These are phyloP conservation scores for Carterocephalus palaemon DNA, from an alignment of 2,888 invertebrate genomes.

Conservation along the genomic window DNA sequence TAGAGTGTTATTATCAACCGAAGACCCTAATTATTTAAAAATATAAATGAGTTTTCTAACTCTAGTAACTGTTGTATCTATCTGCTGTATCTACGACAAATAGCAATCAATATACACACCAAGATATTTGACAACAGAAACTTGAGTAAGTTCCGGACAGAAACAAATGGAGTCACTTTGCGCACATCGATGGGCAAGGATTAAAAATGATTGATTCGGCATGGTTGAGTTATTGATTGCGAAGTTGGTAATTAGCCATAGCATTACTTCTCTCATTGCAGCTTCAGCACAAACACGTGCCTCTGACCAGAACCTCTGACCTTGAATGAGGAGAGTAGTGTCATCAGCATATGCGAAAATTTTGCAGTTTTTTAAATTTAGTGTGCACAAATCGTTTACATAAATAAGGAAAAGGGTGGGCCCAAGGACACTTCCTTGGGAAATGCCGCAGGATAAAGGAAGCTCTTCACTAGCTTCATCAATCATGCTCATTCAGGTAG, in stretches of 20 bases:
- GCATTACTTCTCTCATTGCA: background rate
- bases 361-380: background rate
- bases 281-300: slow-evolving; percentile 3
- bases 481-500: background rate
- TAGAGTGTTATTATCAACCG: background rate
- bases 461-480: slow-evolving; percentile 3
- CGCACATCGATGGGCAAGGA: background rate
- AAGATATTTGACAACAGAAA: background rate
- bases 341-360: slow-evolving; percentile 13
- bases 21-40: background rate
- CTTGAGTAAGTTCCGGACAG: background rate
- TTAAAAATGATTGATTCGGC: background rate
- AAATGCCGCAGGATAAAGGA: slow-evolving; percentile 1
- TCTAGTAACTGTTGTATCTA: background rate
- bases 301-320: background rate
- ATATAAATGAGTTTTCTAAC: slow-evolving; percentile 1
- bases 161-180: background rate
- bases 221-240: background rate
- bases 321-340: no score
- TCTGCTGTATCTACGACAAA: background rate
- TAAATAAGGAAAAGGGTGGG: slow-evolving; percentile 15
- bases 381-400: slow-evolving; percentile 4
- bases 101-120: background rate
- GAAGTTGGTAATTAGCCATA: slow-evolving; percentile 12
- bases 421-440: slow-evolving; percentile 11